A percentile compares a stretch with the other conserved stretches of the same genome.
phyloP scores from a whole-genome alignment of 1,140 invertebrate species.

The Drosophila littoralis region DNA sequence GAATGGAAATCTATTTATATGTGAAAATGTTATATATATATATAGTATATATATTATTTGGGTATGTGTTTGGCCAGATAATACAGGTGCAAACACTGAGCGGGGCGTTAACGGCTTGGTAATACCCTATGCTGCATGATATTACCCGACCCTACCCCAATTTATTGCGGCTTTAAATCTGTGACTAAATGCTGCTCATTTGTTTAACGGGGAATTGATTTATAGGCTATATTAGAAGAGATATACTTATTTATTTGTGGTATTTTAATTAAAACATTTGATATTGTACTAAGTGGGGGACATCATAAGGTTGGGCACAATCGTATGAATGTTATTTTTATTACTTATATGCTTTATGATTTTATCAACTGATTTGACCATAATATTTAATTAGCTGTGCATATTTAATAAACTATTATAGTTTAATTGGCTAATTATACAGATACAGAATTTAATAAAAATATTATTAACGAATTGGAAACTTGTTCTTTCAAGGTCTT shows the following conservation, averaged over 20 bases:
- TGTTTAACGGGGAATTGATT: neutral
- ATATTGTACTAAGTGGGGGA: conserved; percentile 9
- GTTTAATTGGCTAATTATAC: conserved; percentile 22
- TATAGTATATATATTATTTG: conserved; percentile 4
- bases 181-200: neutral
- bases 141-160: too few relatives aligned
- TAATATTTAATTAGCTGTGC: neutral
- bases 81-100: conserved; percentile 45
- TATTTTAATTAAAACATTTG: neutral
- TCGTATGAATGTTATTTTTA: neutral
- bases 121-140: conserved; percentile 15
- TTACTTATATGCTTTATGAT: neutral
- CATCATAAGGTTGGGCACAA: neutral
- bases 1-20: conserved; percentile 76
- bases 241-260: too few relatives aligned
- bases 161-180: too few relatives aligned
- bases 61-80: conserved; percentile 54
- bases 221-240: too few relatives aligned
- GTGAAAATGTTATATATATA: neutral
- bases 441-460: conserved; percentile 2
- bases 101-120: neutral
- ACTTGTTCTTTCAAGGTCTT: conserved; percentile 25
- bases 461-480: conserved; percentile 7
- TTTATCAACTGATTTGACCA: neutral
- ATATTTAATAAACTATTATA: conserved; percentile 25